Percentiles rank a stretch among this genome's conserved stretches.
Evolutionary conservation across 2,113 vertebrate species (phyloP).

Genomic region (Aptenodytes patagonicus): DNA sequence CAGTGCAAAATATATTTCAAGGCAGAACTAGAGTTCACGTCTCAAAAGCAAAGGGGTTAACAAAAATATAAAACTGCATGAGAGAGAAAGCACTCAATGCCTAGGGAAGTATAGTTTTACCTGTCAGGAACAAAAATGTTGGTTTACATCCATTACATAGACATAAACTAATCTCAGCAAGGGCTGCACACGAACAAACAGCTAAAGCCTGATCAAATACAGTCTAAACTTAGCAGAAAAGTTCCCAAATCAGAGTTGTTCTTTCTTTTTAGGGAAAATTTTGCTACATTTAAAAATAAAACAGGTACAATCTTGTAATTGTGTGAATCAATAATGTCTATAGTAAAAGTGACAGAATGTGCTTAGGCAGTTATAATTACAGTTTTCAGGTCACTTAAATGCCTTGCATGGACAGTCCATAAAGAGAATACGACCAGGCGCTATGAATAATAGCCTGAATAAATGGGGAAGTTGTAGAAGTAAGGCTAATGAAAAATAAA

Average conservation of each 20-base stretch:
- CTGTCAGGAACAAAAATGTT: neutral
- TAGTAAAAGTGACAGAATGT: neutral
- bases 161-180: neutral
- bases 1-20: conserved; percentile 31
- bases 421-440: neutral
- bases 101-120: conserved; percentile 39
- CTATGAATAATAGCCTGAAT: neutral
- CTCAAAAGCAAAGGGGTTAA: conserved; percentile 28
- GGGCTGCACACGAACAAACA: neutral
- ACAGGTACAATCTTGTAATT: neutral
- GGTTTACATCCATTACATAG: neutral
- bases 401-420: neutral
- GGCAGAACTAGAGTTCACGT: neutral
- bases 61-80: conserved; percentile 1
- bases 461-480: neutral
- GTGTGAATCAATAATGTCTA: neutral
- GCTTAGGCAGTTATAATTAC: neutral
- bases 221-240: neutral
- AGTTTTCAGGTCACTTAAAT: neutral
- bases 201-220: neutral
- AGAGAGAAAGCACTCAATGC: neutral
- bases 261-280: neutral
- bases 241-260: neutral
- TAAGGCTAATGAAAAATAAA: conserved; percentile 16
- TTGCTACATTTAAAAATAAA: neutral